phyloP scores from a whole-genome alignment of 2,113 vertebrate genomes.

The Serilophus lunatus region DNA sequence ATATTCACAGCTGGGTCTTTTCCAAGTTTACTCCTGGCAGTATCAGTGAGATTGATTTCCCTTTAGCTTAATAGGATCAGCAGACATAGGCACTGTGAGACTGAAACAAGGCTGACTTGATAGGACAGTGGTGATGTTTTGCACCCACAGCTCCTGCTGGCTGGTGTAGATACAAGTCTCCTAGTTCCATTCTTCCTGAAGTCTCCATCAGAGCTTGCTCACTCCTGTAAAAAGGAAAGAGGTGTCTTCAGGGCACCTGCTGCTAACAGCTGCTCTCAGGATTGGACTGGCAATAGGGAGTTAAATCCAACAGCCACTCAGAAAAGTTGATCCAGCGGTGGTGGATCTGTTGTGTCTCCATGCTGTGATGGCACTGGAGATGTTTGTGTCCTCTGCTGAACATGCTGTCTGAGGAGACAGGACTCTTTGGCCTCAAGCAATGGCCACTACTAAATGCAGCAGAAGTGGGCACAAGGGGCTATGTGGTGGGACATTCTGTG shows the following conservation, averaged over 20 bases:
- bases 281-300: neutral
- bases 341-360: neutral
- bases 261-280: neutral
- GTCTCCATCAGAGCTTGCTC: neutral
- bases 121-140: neutral
- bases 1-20: neutral
- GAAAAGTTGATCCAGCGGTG: neutral
- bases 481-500: accelerated
- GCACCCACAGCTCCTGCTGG: neutral
- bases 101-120: neutral
- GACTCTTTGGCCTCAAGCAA: neutral
- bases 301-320: neutral
- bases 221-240: neutral
- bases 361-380: neutral
- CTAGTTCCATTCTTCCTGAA: neutral
- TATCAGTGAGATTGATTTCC: neutral
- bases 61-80: neutral
- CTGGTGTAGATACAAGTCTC: neutral
- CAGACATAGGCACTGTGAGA: neutral
- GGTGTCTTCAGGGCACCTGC: neutral
- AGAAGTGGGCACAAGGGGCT: neutral
- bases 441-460: neutral
- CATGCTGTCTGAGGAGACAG: neutral
- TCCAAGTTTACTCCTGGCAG: slow-evolving; percentile 9
- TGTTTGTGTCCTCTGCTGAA: neutral